Evolutionary conservation across 2,888 invertebrate genomes (phyloP).

Genomic region (Drosophila rubida): DNA sequence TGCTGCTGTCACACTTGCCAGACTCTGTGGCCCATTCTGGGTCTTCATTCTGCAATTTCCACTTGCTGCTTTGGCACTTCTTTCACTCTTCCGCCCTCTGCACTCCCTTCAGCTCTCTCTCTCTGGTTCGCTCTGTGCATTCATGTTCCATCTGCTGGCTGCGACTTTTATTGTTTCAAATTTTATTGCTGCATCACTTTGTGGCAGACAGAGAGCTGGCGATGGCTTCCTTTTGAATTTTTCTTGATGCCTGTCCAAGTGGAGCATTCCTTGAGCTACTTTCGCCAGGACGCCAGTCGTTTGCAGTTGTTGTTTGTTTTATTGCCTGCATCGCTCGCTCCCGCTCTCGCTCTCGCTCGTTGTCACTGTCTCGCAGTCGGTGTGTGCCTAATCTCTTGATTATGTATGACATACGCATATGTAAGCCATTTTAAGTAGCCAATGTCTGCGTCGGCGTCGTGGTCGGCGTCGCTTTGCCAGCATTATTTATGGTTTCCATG

Average conservation of each 20-base stretch:
- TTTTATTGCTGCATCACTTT: conserved; percentile 81
- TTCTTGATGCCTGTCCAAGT: conserved; percentile 79
- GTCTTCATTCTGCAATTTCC: conserved; percentile 63
- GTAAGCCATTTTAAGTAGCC: conserved; percentile 61
- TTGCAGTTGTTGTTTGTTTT: conserved; percentile 44
- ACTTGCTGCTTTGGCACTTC: conserved; percentile 60
- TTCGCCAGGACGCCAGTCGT: conserved; percentile 29
- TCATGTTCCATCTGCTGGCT: conserved; percentile 40
- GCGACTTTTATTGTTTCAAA: conserved; percentile 77
- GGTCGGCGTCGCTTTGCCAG: conserved; percentile 25
- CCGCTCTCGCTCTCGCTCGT: neutral
- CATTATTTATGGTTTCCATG: conserved; percentile 65
- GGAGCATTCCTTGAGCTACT: conserved; percentile 61
- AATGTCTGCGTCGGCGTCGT: conserved; percentile 6
- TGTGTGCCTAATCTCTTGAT: conserved; percentile 75
- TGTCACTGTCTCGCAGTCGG: neutral
- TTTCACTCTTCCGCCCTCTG: conserved; percentile 18
- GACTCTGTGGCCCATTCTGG: conserved; percentile 14
- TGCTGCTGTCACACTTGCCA: conserved; percentile 51
- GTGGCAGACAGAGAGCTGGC: conserved; percentile 49
- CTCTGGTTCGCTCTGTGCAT: conserved; percentile 8
- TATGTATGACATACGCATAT: conserved; percentile 77
- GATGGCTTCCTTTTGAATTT: conserved; percentile 59
- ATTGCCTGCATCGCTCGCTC: conserved; percentile 49
- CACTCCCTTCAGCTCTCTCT: neutral